A percentile compares a stretch with the other conserved stretches of the same genome.
Conservation (phyloP, 23 tunicate species). For the Halocynthia aurantium region DNA sequence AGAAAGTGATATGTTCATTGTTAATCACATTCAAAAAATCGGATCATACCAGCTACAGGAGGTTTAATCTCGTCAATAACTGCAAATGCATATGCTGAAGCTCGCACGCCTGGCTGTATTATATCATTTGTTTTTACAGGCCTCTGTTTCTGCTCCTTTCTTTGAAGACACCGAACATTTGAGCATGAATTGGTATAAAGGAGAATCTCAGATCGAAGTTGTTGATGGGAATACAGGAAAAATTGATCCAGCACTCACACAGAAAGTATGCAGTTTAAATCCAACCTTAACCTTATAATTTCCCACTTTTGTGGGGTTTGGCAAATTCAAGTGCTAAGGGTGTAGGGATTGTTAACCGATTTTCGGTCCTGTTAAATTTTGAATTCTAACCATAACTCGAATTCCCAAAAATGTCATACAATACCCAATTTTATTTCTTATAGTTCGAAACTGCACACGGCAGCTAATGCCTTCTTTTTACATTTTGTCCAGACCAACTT, state of each 20-base stretch:
- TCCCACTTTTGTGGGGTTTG: too few species aligned
- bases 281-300: too few species aligned
- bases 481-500: too few species aligned
- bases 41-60: neutral
- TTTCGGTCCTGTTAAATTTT: too few species aligned
- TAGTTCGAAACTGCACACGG: too few species aligned
- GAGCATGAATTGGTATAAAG: slow-evolving; percentile 15
- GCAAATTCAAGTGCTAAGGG: neutral
- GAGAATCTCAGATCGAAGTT: slow-evolving; percentile 11
- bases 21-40: slow-evolving; percentile 11
- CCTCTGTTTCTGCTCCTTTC: neutral
- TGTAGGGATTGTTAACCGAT: neutral
- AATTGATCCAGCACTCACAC: neutral
- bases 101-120: neutral
- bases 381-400: too few species aligned
- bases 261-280: neutral
- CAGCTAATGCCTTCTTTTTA: too few species aligned
- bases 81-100: neutral
- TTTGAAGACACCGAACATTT: neutral
- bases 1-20: slow-evolving; percentile 16
- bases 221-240: slow-evolving; percentile 18
- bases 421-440: too few species aligned
- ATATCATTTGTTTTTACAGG: neutral
- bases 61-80: neutral
- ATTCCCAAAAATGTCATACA: too few species aligned